A percentile compares a stretch with the other conserved stretches of the same genome.
Evolutionary conservation across 2,113 vertebrate species (phyloP).

Genomic region (Myrmecophaga tridactyla): DNA sequence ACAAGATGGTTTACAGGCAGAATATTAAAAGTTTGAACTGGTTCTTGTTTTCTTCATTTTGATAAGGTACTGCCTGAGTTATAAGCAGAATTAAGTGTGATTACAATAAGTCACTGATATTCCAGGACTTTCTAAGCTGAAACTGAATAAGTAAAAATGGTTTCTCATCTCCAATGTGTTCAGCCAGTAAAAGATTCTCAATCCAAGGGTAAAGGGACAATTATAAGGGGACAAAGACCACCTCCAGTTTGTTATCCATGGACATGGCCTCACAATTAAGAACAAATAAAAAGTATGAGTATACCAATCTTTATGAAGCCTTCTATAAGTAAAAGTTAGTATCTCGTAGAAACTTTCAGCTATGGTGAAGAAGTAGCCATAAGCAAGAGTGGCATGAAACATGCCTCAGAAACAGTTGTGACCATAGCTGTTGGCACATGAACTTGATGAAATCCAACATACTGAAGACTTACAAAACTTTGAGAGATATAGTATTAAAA

Average conservation of each 20-base stretch:
- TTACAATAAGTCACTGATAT: neutral
- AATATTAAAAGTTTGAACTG: neutral
- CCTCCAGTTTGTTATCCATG: neutral
- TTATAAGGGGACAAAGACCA: neutral
- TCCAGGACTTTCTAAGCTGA: neutral
- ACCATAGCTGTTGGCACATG: neutral
- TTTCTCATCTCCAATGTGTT: neutral
- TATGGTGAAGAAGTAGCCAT: neutral
- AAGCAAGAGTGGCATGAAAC: neutral
- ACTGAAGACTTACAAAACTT: neutral
- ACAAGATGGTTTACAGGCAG: neutral
- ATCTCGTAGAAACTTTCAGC: neutral
- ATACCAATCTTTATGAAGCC: neutral
- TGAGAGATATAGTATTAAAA: neutral
- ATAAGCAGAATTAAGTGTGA: neutral
- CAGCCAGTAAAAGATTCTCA: neutral
- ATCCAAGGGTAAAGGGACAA: neutral
- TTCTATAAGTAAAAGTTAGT: neutral
- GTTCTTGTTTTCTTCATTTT: neutral
- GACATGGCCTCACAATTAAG: neutral
- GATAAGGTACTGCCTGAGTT: neutral
- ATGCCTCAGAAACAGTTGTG: neutral
- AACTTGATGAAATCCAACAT: neutral
- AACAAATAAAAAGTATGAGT: neutral
- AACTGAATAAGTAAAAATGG: neutral